Base-by-base conservation (phyloP, 1,140 invertebrate species). In the Centruroides sculpturatus region DNA sequence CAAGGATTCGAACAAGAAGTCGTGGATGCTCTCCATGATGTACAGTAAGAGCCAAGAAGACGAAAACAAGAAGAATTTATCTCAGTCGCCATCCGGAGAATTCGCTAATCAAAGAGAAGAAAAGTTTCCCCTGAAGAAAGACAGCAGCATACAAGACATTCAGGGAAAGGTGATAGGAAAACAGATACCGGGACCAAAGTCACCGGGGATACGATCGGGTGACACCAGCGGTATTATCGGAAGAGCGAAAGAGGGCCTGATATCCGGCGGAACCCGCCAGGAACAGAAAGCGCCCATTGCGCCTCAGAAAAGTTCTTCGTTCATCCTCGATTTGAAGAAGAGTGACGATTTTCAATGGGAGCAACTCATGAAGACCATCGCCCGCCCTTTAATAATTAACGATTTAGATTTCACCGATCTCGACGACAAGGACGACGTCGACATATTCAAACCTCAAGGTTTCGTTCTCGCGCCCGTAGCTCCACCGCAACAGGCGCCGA, bases 381-480 rank as follows among this genome's bases (percentile, higher is more conserved):
- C 86, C 59, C 77, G 93, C 64, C 84, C 90, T 0, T 77, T 98
- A 54, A 84, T 85, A 66, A 82, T 99, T 8, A 96, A 94, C 72
- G 94, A 98, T 73, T 77, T 98, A 56, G 94, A 99, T 73, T 99
- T 99, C 70, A 93, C 90, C 3, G 93, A 97, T 75, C 77, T 98
- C 36, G 71, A 70, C 13, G 83, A 82, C 61, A 82, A 83, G n/a
- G 88, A 91, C 60, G 88, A 78, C 54, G 66, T 69, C 1, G 66
- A 71, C 50, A 62, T 71, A 23, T 59, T 49, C 59, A 59, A 35
- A 62, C 62, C 49, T 57, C 66, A 41, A 67, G 68, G 5, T 68
- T 70, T 5, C 70, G 73, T 41, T 72, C 73, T 12, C 70, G 57
- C 10, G 23, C 41, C n/a, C 62, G 49, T 7, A 57, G 61, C 5